phyloP scores from a whole-genome alignment of 2,888 invertebrate genomes.

The Acanthosepion esculentum region DNA sequence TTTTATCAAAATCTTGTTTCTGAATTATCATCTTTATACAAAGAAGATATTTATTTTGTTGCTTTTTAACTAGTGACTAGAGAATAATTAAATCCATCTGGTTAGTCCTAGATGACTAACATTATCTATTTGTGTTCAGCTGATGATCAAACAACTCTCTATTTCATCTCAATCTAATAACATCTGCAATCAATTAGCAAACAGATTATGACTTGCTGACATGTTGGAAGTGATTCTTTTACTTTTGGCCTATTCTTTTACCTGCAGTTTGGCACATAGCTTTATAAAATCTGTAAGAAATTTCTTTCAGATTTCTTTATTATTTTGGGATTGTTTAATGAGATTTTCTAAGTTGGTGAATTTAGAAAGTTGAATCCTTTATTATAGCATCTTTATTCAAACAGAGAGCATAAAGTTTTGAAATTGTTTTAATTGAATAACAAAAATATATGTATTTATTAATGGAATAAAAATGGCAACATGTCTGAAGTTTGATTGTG shows the following conservation, averaged over 20 bases:
- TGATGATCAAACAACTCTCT: neutral
- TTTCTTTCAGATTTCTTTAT: neutral
- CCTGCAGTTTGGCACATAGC: neutral
- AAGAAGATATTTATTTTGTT: neutral
- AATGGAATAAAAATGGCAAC: no score
- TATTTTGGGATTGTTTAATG: neutral
- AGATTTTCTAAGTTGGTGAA: neutral
- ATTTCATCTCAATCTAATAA: neutral
- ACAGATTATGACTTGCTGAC: neutral
- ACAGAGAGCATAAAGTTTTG: no score
- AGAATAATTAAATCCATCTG: neutral
- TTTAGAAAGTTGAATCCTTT: no score
- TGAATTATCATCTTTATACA: neutral
- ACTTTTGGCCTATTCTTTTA: neutral
- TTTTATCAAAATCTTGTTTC: no score
- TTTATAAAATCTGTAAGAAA: neutral
- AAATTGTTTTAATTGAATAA: no score
- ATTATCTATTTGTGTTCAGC: neutral
- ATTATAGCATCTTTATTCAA: no score
- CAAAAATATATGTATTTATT: no score
- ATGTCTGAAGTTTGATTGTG: no score
- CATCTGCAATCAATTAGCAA: slow-evolving; percentile 14
- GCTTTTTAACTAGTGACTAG: neutral
- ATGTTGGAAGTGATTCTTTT: slow-evolving; percentile 33
- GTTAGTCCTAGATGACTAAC: neutral